phyloP scores from a whole-genome alignment of 2,113 vertebrate genomes.

The Spilogale gracilis region DNA sequence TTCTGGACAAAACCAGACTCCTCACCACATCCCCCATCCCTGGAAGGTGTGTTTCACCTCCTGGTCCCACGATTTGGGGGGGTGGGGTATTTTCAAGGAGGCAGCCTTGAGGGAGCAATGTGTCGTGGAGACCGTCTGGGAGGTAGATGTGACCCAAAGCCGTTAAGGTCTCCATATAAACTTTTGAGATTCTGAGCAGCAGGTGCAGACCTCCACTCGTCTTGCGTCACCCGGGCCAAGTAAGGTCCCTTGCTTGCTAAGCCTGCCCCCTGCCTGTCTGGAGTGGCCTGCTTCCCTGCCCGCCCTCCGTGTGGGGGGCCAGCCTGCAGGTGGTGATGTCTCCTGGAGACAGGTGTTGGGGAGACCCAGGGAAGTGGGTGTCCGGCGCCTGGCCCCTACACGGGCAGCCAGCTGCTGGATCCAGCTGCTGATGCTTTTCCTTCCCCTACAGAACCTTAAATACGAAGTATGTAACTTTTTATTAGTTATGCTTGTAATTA shows the following conservation, averaged over 20 bases:
- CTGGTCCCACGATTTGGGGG: neutral
- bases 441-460: neutral
- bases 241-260: neutral
- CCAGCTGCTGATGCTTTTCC: neutral
- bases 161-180: neutral
- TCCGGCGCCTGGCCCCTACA: too few relatives aligned
- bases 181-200: neutral
- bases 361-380: neutral
- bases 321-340: neutral
- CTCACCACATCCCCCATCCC: neutral
- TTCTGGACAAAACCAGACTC: accelerated
- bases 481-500: slow-evolving; percentile 78
- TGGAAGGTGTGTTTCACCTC: neutral
- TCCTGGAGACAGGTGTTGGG: too few relatives aligned
- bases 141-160: neutral
- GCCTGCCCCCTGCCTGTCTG: neutral
- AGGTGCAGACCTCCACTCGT: neutral
- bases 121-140: neutral
- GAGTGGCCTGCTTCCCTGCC: neutral
- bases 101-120: neutral
- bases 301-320: neutral
- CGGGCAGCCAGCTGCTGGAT: accelerated
- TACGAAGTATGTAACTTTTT: slow-evolving; percentile 56
- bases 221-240: neutral
- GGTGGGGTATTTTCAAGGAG: neutral